These are phyloP conservation scores for Deilephila elpenor DNA, from an alignment of 2,888 invertebrate species.

Conservation along the genomic window DNA sequence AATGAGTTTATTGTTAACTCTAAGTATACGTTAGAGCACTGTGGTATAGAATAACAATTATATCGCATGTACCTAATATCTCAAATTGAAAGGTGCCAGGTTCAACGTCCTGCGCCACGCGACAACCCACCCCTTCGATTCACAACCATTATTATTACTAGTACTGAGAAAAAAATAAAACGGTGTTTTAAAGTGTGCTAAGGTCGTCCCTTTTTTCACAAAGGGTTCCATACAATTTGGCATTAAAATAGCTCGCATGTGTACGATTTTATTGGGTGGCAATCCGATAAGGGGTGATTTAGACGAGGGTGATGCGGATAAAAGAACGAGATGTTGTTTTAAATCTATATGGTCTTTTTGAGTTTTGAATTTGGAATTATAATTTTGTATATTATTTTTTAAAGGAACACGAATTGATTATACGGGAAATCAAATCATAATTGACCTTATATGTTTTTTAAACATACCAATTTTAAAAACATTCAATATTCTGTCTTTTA, in stretches of 20 bases:
- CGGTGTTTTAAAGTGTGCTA: slow-evolving; percentile 67
- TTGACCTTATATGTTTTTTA: too few species aligned
- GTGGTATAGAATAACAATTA: slow-evolving; percentile 5
- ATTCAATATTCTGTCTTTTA: too few species aligned
- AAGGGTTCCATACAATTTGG: slow-evolving; percentile 53
- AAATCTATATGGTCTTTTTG: not conserved
- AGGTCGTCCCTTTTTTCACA: slow-evolving; percentile 63
- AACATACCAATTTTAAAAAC: too few species aligned
- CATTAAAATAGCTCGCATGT: slow-evolving; percentile 49
- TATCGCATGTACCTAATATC: slow-evolving; percentile 27
- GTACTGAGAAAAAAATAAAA: slow-evolving; percentile 53
- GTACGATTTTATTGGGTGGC: slow-evolving; percentile 56
- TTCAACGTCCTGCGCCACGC: slow-evolving; percentile 79
- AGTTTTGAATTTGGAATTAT: not conserved
- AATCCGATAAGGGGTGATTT: slow-evolving; percentile 46
- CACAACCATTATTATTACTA: slow-evolving; percentile 64
- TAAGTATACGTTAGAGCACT: not conserved
- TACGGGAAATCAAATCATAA: not conserved
- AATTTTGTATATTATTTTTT: not conserved
- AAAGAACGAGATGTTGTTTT: slow-evolving; percentile 7
- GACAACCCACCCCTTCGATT: slow-evolving; percentile 53
- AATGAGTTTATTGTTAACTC: not conserved
- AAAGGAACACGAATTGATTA: not conserved
- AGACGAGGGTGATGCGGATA: slow-evolving; percentile 37
- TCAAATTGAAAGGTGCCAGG: slow-evolving; percentile 44